Evolutionary conservation across 2,888 invertebrate species (phyloP).

Genomic region (Eupeodes luniger): DNA sequence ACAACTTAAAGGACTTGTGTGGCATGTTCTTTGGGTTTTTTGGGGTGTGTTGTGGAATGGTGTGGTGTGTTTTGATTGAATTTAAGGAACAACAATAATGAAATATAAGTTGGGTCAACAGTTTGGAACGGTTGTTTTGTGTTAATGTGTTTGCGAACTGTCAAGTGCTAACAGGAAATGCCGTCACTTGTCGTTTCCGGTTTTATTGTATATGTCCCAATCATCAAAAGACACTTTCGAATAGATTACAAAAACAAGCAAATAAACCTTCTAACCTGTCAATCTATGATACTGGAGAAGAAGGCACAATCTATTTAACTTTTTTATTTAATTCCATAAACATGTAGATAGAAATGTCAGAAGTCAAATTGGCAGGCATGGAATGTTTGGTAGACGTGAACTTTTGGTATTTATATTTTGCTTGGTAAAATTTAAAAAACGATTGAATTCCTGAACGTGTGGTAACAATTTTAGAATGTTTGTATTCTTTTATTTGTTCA

Average conservation of each 20-base stretch:
- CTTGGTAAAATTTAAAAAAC: no score
- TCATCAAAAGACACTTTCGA: neutral
- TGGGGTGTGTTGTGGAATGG: neutral
- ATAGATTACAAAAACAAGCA: neutral
- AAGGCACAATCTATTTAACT: neutral
- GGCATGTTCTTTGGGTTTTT: neutral
- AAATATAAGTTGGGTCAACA: conserved; percentile 1
- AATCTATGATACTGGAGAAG: neutral
- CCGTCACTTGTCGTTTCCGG: neutral
- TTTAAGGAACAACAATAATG: conserved; percentile 11
- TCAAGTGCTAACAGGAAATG: conserved; percentile 34
- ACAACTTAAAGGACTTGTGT: neutral
- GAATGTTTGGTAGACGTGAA: neutral
- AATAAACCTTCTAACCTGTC: neutral
- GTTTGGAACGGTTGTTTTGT: conserved; percentile 11
- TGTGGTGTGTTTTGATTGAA: conserved; percentile 19
- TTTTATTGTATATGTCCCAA: neutral
- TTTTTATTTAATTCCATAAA: neutral
- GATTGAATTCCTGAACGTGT: neutral
- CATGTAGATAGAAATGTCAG: neutral
- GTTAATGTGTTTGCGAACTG: conserved; percentile 20
- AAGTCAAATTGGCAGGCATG: neutral
- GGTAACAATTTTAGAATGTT: neutral
- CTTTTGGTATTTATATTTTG: neutral
- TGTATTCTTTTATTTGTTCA: neutral